Percentiles rank a stretch among this genome's conserved stretches.
phyloP scores from a whole-genome alignment of 2,888 invertebrate species.

The Hydropsyche betteni region DNA sequence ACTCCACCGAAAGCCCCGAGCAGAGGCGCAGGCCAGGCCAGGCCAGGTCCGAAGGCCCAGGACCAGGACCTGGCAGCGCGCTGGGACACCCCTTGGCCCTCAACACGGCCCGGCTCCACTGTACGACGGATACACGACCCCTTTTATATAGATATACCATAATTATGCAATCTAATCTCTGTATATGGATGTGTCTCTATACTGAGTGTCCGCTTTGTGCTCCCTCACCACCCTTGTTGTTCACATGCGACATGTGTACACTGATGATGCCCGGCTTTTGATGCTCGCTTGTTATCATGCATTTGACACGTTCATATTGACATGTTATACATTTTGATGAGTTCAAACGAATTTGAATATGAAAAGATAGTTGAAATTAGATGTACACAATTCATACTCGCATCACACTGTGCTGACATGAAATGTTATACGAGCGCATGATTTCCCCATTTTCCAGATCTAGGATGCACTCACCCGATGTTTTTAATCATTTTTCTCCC shows the following conservation, averaged over 20 bases:
- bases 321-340: no score
- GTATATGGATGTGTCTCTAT: no score
- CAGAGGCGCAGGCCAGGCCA: slow-evolving; percentile 70
- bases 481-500: not conserved
- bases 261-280: no score
- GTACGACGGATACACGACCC: slow-evolving; percentile 38
- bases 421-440: not conserved
- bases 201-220: no score
- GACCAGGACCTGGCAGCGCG: slow-evolving; percentile 58
- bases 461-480: slow-evolving; percentile 36
- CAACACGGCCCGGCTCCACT: slow-evolving; percentile 45
- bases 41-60: slow-evolving; percentile 41
- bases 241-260: no score
- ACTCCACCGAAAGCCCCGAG: slow-evolving; percentile 93
- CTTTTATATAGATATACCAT: slow-evolving; percentile 3
- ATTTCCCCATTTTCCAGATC: slow-evolving; percentile 26
- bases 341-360: no score
- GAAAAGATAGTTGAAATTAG: no score
- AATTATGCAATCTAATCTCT: not conserved
- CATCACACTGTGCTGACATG: slow-evolving; percentile 1
- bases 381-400: not conserved
- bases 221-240: no score
- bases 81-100: slow-evolving; percentile 54
- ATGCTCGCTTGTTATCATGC: no score
- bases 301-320: no score